Base-by-base conservation (phyloP, 1,140 invertebrate genomes). In the Geopemphigus sp. region DNA sequence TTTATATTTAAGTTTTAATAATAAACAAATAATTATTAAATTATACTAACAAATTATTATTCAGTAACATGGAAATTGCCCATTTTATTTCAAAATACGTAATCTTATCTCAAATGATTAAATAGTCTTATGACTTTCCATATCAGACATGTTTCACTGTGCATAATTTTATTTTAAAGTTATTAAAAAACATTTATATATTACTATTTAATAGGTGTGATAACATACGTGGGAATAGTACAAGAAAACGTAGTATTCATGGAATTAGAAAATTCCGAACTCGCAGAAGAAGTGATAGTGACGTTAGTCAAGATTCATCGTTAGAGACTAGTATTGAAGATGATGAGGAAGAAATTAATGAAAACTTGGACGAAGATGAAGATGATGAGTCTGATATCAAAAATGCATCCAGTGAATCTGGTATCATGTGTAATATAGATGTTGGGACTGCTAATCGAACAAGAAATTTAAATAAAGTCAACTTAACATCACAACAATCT, bases 251-350 rank as follows among this genome's bases (percentile, higher is more conserved):
- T 47, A 76, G 39, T 47, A 47, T 78, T 15, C 74, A 22, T 63
- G 74, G 57, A 14, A 78, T 78, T 26, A 78, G 57, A 78, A 78
- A 78, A 78, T 78, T 78, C 61, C 74, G 57, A 63, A 63, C 15
- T n/a, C 56, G 74, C 0, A 78, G 57, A 78, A 78, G 74, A 78
- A 78, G 74, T 78, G 74, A 78, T 50, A 78, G 74, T 50, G 74
- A 78, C 39, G 56, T 39, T 47, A 78, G 74, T 78, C 74, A 78
- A 78, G 74, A 78, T 61, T 78, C 74, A 63, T 78, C 74, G n/a
- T 78, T 78, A 63, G 74, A 78, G 11, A 78, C 74, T 11, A 78
- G 74, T 63, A 50, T 78, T 61, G 74, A 78, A 78, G 74, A 78
- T 15, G 74, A 78, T 47, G 74, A 78, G 1, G 74, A 61, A 61